Evolutionary conservation across 2,113 vertebrate species (phyloP).

Genomic region (Cyanoliseus patagonus): DNA sequence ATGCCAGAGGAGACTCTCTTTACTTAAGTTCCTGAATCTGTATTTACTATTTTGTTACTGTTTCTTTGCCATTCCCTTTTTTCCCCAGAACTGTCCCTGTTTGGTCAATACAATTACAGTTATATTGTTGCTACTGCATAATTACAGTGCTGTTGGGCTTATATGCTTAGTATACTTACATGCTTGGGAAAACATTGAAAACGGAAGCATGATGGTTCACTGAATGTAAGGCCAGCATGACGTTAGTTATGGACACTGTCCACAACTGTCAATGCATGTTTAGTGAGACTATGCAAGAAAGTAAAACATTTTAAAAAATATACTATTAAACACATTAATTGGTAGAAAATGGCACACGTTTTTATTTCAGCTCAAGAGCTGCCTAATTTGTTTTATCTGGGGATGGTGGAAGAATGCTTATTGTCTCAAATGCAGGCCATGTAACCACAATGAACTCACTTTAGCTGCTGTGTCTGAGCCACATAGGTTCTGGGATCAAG

Average conservation of each 20-base stretch:
- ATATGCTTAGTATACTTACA: not conserved
- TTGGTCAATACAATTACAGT: not conserved
- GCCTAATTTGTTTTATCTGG: not conserved
- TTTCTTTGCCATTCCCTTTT: not conserved
- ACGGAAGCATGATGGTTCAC: not conserved
- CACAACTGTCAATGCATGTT: not conserved
- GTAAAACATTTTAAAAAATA: not conserved
- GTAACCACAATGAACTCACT: not conserved
- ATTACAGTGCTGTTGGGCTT: not conserved
- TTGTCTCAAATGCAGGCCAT: not conserved
- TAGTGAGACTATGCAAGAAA: not conserved
- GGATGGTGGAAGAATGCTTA: not conserved
- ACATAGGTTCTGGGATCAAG: not conserved
- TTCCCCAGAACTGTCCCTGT: not conserved
- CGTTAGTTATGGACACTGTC: not conserved
- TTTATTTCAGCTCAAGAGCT: not conserved
- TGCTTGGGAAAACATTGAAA: not conserved
- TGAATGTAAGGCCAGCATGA: not conserved
- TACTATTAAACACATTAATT: not conserved
- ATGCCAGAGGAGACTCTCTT: not conserved
- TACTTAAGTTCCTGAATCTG: not conserved
- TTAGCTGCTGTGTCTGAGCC: not conserved
- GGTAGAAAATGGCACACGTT: not conserved
- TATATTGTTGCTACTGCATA: not conserved
- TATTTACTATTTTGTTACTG: not conserved